These are phyloP conservation scores for Poicephalus gulielmi DNA, from an alignment of 2,113 vertebrate species.

Conservation along the genomic window DNA sequence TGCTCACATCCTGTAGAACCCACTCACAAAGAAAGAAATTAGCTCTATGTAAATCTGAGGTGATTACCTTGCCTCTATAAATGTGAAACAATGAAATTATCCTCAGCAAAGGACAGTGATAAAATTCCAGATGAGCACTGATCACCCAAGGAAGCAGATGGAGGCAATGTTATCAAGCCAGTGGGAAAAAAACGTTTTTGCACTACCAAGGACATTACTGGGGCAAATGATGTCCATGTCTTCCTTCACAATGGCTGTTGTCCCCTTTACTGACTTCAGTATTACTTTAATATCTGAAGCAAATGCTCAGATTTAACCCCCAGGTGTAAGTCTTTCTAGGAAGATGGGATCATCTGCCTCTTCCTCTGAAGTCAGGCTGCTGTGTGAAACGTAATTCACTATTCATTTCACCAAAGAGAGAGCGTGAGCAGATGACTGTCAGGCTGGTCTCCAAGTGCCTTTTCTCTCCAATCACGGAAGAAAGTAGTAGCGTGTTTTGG, in stretches of 20 bases:
- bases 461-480: background rate
- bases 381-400: background rate
- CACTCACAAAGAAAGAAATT: conserved; percentile 55
- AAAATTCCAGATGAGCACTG: conserved; percentile 41
- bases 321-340: background rate
- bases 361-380: background rate
- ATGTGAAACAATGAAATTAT: conserved; percentile 45
- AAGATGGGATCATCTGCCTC: background rate
- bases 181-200: background rate
- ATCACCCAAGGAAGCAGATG: conserved; percentile 34
- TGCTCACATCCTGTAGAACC: conserved; percentile 43
- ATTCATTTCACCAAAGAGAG: background rate
- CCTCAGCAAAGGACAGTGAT: conserved; percentile 54
- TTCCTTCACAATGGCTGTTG: background rate
- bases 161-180: background rate
- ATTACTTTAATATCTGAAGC: background rate
- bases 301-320: background rate
- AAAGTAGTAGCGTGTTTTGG: background rate
- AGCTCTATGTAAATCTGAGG: conserved; percentile 56
- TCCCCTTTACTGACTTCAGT: background rate
- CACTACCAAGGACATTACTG: background rate
- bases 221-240: background rate
- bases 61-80: conserved; percentile 47
- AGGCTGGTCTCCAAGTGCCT: background rate
- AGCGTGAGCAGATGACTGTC: background rate